Evolutionary conservation across 2,113 vertebrate species (phyloP).

Genomic region (Osmerus mordax): DNA sequence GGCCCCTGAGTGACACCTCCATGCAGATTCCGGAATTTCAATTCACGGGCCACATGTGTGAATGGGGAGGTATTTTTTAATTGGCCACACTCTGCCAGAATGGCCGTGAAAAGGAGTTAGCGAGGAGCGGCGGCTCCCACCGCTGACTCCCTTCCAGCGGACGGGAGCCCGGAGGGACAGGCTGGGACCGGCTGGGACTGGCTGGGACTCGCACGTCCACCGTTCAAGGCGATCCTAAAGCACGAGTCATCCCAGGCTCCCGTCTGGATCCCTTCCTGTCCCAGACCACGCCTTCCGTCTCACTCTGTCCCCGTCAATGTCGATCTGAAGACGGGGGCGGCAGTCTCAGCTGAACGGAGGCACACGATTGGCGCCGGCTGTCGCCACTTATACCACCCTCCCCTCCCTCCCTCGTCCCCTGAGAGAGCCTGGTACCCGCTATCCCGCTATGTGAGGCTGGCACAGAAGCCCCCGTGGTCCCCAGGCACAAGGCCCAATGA

Average conservation of each 20-base stretch:
- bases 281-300: neutral
- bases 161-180: neutral
- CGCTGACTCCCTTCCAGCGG: neutral
- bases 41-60: constrained; percentile 46
- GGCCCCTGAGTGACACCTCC: constrained; percentile 57
- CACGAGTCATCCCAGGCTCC: too few relatives aligned
- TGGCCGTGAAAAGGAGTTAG: constrained; percentile 30
- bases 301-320: neutral
- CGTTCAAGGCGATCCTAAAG: too few relatives aligned
- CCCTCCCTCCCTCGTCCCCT: constrained; percentile 8
- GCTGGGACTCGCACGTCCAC: too few relatives aligned
- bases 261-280: neutral
- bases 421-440: too few relatives aligned
- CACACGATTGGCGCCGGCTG: too few relatives aligned
- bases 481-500: constrained; percentile 57
- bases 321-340: too few relatives aligned
- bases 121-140: constrained; percentile 1
- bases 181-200: neutral
- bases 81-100: constrained; percentile 34
- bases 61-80: constrained; percentile 49
- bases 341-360: too few relatives aligned
- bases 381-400: neutral
- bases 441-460: neutral
- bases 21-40: constrained; percentile 56
- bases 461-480: constrained; percentile 41